A percentile compares a stretch with the other conserved stretches of the same genome.
Evolutionary conservation across 2,888 invertebrate genomes (phyloP).

Genomic region (Pogonocherus hispidulus): DNA sequence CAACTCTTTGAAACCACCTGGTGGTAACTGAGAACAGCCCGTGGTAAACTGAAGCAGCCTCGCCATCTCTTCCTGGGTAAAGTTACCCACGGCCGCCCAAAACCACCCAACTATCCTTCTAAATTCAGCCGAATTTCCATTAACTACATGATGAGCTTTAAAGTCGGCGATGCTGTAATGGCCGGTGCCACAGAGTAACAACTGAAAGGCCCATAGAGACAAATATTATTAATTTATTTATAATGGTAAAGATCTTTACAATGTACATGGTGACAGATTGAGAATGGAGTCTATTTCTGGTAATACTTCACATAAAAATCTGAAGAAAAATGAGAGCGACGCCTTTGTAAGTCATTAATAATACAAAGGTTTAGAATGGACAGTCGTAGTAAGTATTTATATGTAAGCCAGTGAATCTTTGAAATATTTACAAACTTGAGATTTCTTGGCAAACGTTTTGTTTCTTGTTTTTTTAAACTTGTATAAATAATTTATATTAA

Average conservation of each 20-base stretch:
- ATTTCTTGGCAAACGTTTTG: too few relatives aligned
- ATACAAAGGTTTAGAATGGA: too few relatives aligned
- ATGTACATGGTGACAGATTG: background rate
- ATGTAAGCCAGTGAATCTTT: too few relatives aligned
- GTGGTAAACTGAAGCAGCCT: conserved; percentile 93
- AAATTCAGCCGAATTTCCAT: conserved; percentile 86
- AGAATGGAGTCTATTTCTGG: too few relatives aligned
- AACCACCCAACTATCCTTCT: conserved; percentile 90
- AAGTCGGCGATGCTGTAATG: conserved; percentile 93
- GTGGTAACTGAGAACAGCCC: conserved; percentile 92
- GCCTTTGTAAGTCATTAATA: too few relatives aligned
- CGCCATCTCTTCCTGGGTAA: conserved; percentile 94
- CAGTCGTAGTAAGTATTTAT: too few relatives aligned
- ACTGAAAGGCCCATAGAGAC: conserved; percentile 71
- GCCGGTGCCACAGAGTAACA: conserved; percentile 93
- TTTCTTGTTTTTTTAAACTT: too few relatives aligned
- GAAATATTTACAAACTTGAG: too few relatives aligned
- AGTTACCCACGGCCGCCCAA: conserved; percentile 91
- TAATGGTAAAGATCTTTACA: background rate
- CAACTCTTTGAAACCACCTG: conserved; percentile 90
- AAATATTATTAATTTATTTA: conserved; percentile 53
- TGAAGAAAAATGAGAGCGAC: too few relatives aligned
- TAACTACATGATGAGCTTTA: conserved; percentile 88
- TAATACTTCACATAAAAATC: too few relatives aligned
- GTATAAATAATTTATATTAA: too few relatives aligned